Percentiles rank a stretch among this genome's conserved stretches.
Evolutionary conservation across 2,113 vertebrate genomes (phyloP).

Genomic region (Sapayoa aenigma): DNA sequence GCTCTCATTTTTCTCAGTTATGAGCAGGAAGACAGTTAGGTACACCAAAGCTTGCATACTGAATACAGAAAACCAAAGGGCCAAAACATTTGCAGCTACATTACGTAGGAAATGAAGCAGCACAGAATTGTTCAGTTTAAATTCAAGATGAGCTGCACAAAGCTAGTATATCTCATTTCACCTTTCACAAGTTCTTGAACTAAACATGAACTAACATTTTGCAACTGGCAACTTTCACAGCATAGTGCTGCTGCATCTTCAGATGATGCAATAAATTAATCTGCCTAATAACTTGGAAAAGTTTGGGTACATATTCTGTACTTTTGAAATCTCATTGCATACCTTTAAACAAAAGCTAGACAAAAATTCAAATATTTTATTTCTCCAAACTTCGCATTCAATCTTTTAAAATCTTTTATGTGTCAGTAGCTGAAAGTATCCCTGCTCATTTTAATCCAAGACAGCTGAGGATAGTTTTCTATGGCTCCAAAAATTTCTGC

Average conservation of each 20-base stretch:
- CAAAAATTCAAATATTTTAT: background rate
- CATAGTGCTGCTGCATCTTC: background rate
- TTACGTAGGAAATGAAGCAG: constrained; percentile 72
- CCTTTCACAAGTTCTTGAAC: constrained; percentile 47
- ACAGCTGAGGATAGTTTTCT: background rate
- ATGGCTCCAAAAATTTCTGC: background rate
- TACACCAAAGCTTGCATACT: constrained; percentile 21
- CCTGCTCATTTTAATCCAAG: background rate
- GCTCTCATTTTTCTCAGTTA: background rate
- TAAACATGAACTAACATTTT: constrained; percentile 35
- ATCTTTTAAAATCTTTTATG: background rate
- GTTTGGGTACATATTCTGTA: background rate
- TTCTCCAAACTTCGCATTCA: background rate
- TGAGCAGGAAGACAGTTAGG: constrained; percentile 47
- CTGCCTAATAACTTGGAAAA: background rate
- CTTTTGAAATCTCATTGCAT: background rate
- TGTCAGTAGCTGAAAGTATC: background rate
- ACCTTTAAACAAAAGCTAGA: background rate
- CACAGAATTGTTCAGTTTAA: constrained; percentile 49
- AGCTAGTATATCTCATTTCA: constrained; percentile 24
- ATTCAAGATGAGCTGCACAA: constrained; percentile 49
- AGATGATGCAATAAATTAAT: background rate
- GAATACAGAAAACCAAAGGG: constrained; percentile 47
- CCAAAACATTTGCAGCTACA: constrained; percentile 60
- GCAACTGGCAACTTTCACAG: background rate